Percentiles rank a stretch among this genome's conserved stretches.
phyloP scores from a whole-genome alignment of 2,888 invertebrate genomes.

The Iphiclides podalirius region DNA sequence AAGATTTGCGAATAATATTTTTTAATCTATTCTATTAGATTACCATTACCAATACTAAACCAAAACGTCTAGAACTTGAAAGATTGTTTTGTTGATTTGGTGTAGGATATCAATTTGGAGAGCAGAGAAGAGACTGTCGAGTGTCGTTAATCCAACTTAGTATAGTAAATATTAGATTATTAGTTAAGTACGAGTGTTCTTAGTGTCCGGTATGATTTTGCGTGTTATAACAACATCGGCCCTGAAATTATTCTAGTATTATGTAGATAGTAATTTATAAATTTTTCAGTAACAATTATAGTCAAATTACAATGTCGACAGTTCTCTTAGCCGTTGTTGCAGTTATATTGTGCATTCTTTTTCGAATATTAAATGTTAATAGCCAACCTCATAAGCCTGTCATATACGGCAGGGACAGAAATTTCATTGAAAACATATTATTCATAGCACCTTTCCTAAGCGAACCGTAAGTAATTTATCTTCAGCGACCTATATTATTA shows the following conservation, averaged over 20 bases:
- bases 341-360: conserved; percentile 89
- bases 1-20: no score
- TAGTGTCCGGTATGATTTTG: conserved; percentile 1
- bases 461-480: conserved; percentile 88
- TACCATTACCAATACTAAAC: no score
- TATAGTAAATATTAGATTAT: not conserved
- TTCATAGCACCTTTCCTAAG: conserved; percentile 89
- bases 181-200: not conserved
- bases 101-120: no score
- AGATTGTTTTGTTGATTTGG: not conserved
- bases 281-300: conserved; percentile 20
- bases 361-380: conserved; percentile 91
- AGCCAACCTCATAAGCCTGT: conserved; percentile 89
- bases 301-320: conserved; percentile 83
- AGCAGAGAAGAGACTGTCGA: conserved; percentile 5
- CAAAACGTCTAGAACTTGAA: conserved; percentile 6
- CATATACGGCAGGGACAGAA: conserved; percentile 87
- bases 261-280: conserved; percentile 50
- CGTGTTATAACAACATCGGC: not conserved
- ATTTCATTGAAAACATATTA: conserved; percentile 87
- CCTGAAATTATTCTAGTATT: conserved; percentile 46
- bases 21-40: no score
- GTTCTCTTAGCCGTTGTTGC: conserved; percentile 89
- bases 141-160: no score
- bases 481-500: no score